Evolutionary conservation across 2,113 vertebrate species (phyloP).

Genomic region (Sitta europaea): DNA sequence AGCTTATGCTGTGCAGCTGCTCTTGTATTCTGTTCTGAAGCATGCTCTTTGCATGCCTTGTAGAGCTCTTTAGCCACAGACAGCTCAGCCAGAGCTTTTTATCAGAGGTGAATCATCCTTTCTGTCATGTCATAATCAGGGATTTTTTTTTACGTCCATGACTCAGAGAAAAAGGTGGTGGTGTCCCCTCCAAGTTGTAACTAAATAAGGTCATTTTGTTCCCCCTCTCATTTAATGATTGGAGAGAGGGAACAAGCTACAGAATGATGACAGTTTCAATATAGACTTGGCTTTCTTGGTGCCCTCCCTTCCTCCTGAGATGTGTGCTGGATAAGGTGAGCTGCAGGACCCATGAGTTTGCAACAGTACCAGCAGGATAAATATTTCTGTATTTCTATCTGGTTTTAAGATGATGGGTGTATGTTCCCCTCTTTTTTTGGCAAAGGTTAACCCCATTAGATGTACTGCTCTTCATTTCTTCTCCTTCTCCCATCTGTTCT

Average conservation of each 20-base stretch:
- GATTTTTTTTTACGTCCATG: neutral
- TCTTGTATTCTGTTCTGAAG: neutral
- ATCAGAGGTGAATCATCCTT: neutral
- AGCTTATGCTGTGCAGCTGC: neutral
- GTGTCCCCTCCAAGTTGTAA: neutral
- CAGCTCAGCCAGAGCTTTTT: neutral
- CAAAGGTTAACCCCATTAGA: constrained; percentile 33
- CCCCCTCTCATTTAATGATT: neutral
- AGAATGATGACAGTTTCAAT: neutral
- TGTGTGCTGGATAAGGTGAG: neutral
- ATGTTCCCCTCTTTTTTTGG: constrained; percentile 10
- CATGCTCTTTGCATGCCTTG: neutral
- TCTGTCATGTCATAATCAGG: neutral
- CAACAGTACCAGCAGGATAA: constrained; percentile 19
- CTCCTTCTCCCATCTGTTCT: constrained; percentile 44
- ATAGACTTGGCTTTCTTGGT: neutral
- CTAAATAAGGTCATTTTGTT: neutral
- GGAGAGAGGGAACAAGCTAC: neutral
- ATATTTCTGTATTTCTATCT: constrained; percentile 41
- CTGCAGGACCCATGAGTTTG: neutral
- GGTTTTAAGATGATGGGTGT: constrained; percentile 1
- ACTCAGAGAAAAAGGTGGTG: neutral
- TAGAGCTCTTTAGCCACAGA: neutral
- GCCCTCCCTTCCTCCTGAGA: neutral
- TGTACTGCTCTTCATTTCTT: constrained; percentile 10